phyloP scores from a whole-genome alignment of 37 sponge, comb jelly and placozoan species.

The Theonella swinhoei region DNA sequence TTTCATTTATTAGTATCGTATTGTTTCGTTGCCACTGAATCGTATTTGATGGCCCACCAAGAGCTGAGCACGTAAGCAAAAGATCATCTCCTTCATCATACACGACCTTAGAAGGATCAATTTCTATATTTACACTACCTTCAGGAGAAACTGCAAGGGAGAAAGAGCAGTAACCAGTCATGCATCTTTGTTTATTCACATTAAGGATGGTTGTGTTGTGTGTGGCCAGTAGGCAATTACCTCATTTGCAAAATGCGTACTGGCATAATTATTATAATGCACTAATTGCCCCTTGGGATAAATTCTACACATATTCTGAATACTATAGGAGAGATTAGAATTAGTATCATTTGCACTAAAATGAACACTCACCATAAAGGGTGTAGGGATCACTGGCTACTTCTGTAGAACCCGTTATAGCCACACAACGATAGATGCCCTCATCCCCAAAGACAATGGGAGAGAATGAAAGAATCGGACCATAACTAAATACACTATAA shows the following conservation, averaged over 20 bases:
- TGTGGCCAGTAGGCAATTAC: too few relatives aligned
- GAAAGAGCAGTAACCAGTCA: not conserved
- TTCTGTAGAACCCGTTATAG: too few relatives aligned
- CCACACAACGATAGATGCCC: not conserved
- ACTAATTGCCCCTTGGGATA: too few relatives aligned
- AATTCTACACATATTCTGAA: too few relatives aligned
- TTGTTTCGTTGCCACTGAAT: slow-evolving; percentile 55
- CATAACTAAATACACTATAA: not conserved
- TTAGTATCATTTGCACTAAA: too few relatives aligned
- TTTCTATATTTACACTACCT: not conserved
- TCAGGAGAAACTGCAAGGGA: slow-evolving; percentile 4
- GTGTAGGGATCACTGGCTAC: too few relatives aligned
- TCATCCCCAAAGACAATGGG: not conserved
- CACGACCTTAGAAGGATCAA: not conserved
- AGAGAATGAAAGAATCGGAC: not conserved
- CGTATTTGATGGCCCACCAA: slow-evolving; percentile 51
- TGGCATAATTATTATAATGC: too few relatives aligned
- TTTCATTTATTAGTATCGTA: slow-evolving; percentile 12
- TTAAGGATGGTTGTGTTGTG: too few relatives aligned
- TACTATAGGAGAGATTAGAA: too few relatives aligned
- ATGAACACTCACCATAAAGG: too few relatives aligned
- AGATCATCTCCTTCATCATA: not conserved
- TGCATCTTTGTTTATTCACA: too few relatives aligned
- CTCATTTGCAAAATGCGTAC: too few relatives aligned
- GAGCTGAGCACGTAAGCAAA: slow-evolving; percentile 43